phyloP scores from a whole-genome alignment of 2,888 invertebrate species.

The Myopa testacea region DNA sequence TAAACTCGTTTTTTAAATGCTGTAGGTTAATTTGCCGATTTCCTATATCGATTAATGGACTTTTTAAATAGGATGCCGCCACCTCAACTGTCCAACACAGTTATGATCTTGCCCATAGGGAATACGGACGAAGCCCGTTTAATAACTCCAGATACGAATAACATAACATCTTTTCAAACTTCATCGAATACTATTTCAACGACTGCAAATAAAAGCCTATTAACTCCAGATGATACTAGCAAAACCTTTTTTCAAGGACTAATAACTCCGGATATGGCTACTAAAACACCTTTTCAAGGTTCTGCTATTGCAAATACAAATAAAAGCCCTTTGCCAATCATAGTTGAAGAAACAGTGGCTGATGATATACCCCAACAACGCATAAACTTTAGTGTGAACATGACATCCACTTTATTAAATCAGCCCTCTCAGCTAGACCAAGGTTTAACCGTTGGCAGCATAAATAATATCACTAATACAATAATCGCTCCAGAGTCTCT shows the following conservation, averaged over 20 bases:
- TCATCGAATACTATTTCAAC: not conserved
- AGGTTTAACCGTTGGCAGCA: too few relatives aligned
- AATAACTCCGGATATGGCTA: not conserved
- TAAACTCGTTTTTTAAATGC: slow-evolving; percentile 3
- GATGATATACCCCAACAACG: not conserved
- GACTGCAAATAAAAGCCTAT: not conserved
- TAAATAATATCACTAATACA: too few relatives aligned
- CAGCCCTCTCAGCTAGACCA: not conserved
- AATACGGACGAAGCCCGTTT: not conserved
- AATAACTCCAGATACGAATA: not conserved
- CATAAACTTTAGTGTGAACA: not conserved
- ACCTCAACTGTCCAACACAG: too few relatives aligned
- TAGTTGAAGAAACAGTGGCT: slow-evolving; percentile 34
- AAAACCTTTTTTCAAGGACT: too few relatives aligned
- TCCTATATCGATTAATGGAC: not conserved
- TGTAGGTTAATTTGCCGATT: not conserved
- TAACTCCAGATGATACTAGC: too few relatives aligned
- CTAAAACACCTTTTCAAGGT: not conserved
- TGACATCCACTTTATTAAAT: slow-evolving; percentile 38
- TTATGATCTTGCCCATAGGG: too few relatives aligned
- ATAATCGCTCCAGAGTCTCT: not conserved
- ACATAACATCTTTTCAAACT: not conserved
- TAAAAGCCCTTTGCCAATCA: slow-evolving; percentile 26
- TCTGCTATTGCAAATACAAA: not conserved
- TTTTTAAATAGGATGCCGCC: not conserved